These are phyloP conservation scores for Perizoma flavofasciatum DNA, from an alignment of 2,888 invertebrate species.

Conservation along the genomic window DNA sequence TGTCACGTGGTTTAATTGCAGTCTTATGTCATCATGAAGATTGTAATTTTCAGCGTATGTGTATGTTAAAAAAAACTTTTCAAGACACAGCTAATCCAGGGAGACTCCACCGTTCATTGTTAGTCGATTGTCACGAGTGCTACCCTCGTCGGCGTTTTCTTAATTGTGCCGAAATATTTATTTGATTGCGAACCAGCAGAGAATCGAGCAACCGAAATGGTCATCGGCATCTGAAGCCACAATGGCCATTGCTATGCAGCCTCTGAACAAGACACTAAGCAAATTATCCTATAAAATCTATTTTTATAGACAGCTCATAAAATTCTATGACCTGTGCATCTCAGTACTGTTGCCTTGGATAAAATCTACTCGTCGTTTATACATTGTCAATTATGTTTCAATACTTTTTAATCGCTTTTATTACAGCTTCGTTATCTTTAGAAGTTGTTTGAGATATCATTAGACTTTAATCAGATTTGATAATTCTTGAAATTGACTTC, in stretches of 20 bases:
- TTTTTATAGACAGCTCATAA: slow-evolving; percentile 44
- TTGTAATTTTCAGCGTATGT: too few relatives aligned
- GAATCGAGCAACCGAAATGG: slow-evolving; percentile 80
- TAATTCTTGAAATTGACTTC: background rate
- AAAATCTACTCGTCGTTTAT: slow-evolving; percentile 27
- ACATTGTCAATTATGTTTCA: slow-evolving; percentile 28
- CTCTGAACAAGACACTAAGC: slow-evolving; percentile 49
- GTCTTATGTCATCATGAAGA: too few relatives aligned
- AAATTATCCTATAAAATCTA: slow-evolving; percentile 62
- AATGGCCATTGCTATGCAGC: slow-evolving; percentile 63
- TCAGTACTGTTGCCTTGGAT: slow-evolving; percentile 26
- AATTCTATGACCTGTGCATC: slow-evolving; percentile 33
- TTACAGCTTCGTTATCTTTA: slow-evolving; percentile 11
- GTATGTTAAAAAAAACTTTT: slow-evolving; percentile 12
- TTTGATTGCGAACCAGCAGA: slow-evolving; percentile 81
- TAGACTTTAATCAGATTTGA: too few relatives aligned
- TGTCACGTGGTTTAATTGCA: too few relatives aligned
- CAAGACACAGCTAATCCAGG: slow-evolving; percentile 41
- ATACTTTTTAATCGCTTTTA: slow-evolving; percentile 15
- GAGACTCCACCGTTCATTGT: slow-evolving; percentile 61
- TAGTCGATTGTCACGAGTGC: slow-evolving; percentile 79
- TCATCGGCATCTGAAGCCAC: slow-evolving; percentile 78
- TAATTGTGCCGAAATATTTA: slow-evolving; percentile 85
- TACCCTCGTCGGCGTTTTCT: slow-evolving; percentile 82
- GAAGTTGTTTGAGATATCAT: background rate